Evolutionary conservation across 1,140 invertebrate genomes (phyloP), one percentile per base, ranked within the genome.

Genomic region (Aplysia californica): DNA sequence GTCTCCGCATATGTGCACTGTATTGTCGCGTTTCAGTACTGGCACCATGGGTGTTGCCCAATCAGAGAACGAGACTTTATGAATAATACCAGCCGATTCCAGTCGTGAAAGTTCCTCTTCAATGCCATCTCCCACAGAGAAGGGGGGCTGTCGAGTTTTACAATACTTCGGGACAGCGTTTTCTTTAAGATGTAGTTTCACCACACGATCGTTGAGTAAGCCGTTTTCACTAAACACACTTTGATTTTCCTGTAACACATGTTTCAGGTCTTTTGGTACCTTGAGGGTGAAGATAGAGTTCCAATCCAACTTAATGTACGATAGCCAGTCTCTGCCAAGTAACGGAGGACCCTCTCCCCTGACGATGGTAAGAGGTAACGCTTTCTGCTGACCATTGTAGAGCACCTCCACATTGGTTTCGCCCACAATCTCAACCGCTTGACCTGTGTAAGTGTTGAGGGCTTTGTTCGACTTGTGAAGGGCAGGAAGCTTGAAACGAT

Each of bases 21-120:
- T n/a, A n/a, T n/a, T n/a, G n/a, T n/a, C n/a, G n/a, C n/a, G 55
- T 80, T 90, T 90, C 6, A 86, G 65, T n/a, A 90, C 82, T 3
- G 85, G 81, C 10, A 90, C 89, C 26, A 87, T 81, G 0, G 88
- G 89, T 39, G 87, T 82, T 15, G 84, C 88, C 87, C 88, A 90
- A 21, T 85, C 79, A 15, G 74, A 75, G 69, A 76, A 78, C 50
- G 68, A 5, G 23, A 84, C 82, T 29, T 73, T 58, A 66, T 79
- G 71, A 10, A 86, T 78, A 1, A 84, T 80, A 5, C 80, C 84
- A 55, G 65, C 23, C 33, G 35, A 35, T 39, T 73, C 31, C 35
- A 87, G 70, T 33, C 80, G 59, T 21, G 67, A 66, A 10, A 83
- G 38, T 66, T 90, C 85, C 23, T 56, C 58, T 20, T 88, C 84